Conservation (phyloP, 2,888 invertebrate species). For the Agrilus mali region DNA sequence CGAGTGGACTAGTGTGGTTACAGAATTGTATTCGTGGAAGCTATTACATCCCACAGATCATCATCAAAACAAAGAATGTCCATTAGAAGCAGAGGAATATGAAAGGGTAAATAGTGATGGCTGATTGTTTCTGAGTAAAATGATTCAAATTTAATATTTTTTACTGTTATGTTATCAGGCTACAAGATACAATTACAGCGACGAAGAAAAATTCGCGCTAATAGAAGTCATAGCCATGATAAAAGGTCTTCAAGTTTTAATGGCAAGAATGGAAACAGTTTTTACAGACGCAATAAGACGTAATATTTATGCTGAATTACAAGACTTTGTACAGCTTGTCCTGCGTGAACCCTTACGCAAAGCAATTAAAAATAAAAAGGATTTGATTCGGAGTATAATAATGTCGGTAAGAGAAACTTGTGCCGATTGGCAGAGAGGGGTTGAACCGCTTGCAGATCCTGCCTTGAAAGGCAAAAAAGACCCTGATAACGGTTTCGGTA, state of each 20-base stretch:
- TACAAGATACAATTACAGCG: slow-evolving; percentile 93
- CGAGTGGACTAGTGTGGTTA: slow-evolving; percentile 94
- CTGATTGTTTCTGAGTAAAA: background rate
- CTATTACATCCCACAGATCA: slow-evolving; percentile 95
- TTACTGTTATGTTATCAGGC: slow-evolving; percentile 41
- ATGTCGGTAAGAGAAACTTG: slow-evolving; percentile 95
- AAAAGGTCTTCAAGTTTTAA: slow-evolving; percentile 90
- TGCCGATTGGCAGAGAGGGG: slow-evolving; percentile 90
- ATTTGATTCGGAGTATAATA: slow-evolving; percentile 88
- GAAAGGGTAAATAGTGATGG: slow-evolving; percentile 56
- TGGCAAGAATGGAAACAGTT: slow-evolving; percentile 97
- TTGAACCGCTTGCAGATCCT: slow-evolving; percentile 85
- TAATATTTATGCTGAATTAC: slow-evolving; percentile 90
- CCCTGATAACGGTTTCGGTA: slow-evolving; percentile 79
- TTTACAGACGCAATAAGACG: slow-evolving; percentile 80
- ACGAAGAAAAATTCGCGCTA: slow-evolving; percentile 93
- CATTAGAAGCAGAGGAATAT: slow-evolving; percentile 94
- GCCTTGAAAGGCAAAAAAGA: slow-evolving; percentile 89
- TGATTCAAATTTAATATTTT: background rate
- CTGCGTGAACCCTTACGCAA: slow-evolving; percentile 88
- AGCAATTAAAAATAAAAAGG: slow-evolving; percentile 95
- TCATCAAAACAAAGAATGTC: slow-evolving; percentile 88
- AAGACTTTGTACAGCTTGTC: slow-evolving; percentile 87
- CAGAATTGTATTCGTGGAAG: slow-evolving; percentile 97
- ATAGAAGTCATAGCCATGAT: slow-evolving; percentile 99